Base-by-base conservation (phyloP, 2,113 vertebrate genomes). In the Ranitomeya imitator region DNA sequence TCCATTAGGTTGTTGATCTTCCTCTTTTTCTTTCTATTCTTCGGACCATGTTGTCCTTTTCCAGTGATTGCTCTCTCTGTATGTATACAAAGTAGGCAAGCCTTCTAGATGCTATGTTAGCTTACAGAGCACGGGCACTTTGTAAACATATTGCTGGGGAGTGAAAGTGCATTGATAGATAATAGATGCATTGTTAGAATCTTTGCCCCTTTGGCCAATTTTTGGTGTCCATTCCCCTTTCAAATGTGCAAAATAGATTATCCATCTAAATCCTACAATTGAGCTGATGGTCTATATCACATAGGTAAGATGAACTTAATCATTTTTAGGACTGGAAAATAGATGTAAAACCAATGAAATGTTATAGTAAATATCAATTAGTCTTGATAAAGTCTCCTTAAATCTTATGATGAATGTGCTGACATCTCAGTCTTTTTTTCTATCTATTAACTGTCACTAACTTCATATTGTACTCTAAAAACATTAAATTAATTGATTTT, bases 401-500 rank as follows among this genome's bases (percentile, higher is more conserved):
- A 74, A 74, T 37, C 31, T 31, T 31, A 74, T 74, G 69, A 73
- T 73, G 23, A 26, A 31, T 73, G 23, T 73, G 71, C 71, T 45
- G 71, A 37, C 71, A 74, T 45, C 65, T 23, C 9, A 6, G 31
- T 45, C 31, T 74, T 31, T 45, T n/a, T 67, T 67, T 67, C 19
- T 67, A n/a, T 67, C 63, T 67, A 45, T 74, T 74, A 45, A 45
- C 31, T 74, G 14, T 74, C 71, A 45, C 31, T 37, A 74, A 6
- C 15, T 8, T 37, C 16, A 74, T 18, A 16, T 31, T 74, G 31
- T 45, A 18, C 31, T 45, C 26, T 15, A 14, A 73, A 73, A 73
- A 16, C 11, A 73, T 74, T 74, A 45, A 45, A 74, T 15, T 74
- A 74, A 74, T 74, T 74, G 71, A 14, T 74, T 74, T 74, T 45